Evolutionary conservation across 2,888 invertebrate species (phyloP), one percentile per base, ranked within the genome.

Genomic region (Phalera bucephala): DNA sequence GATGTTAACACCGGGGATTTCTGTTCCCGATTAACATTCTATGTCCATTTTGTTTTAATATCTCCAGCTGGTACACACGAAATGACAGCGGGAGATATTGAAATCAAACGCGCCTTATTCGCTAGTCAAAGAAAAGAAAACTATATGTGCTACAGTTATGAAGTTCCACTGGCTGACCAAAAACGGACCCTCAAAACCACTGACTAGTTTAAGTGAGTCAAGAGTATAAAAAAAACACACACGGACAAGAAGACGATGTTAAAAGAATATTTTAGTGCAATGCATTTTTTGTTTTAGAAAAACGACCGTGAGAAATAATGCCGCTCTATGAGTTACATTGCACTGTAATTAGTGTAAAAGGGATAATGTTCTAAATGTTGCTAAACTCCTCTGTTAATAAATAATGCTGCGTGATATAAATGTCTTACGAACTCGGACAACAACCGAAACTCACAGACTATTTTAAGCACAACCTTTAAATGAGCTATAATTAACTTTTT

Each of bases 381-480:
- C 82, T 79, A 78, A 75, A 57, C 79, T 81, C 82, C 80, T 57
- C 46, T 42, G 41, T 35, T 26, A 49, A 33, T 44, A 59, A 60
- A 45, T 43, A 45, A 46, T 34, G 39, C 38, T 41, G 40, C 36
- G 34, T 36, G 40, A 47, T 45, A 37, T 38, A 34, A 50, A 42
- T 51, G 37, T 52, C 52, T 51, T 53, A 57, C 32, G 42, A 53
- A 40, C 39, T 60, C 60, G 45, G 63, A 61, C 61, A 62, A 76
- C 69, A 71, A 77, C 67, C 71, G 50, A 73, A 70, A 53, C 53
- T 75, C 74, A n/a, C n/a, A 75, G 64, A 80, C 72, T 76, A 76
- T 71, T 67, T 59, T 61, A 72, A 57, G 70, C 85, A 85, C 84
- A 85, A 85, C 85, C 85, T 74, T 82, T 49, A 72, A 65, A 83